phyloP scores from a whole-genome alignment of 2,797 vertebrate genomes.

The Leontocebus nigricollis region DNA sequence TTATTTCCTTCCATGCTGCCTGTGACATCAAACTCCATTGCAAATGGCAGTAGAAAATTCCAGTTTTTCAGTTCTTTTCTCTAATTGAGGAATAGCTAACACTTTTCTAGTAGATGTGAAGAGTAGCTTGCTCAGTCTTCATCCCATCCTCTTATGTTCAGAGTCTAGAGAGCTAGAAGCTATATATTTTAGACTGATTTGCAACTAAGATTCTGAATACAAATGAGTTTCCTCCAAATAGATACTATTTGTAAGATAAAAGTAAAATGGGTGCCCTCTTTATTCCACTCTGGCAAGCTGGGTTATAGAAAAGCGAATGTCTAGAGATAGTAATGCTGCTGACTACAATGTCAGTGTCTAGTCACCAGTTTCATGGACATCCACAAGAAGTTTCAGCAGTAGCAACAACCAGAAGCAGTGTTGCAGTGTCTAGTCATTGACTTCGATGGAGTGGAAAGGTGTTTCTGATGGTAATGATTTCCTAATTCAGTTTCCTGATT shows the following conservation, averaged over 20 bases:
- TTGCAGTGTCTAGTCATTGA: neutral
- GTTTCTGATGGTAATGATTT: neutral
- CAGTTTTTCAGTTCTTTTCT: neutral
- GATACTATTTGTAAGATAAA: neutral
- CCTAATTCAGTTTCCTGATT: neutral
- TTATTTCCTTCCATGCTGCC: neutral
- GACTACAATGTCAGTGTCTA: neutral
- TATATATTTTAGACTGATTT: neutral
- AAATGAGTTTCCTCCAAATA: neutral
- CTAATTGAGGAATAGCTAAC: neutral
- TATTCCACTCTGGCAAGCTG: neutral
- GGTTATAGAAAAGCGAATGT: neutral
- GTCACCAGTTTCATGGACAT: neutral
- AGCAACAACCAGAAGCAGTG: neutral
- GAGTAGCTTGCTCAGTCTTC: neutral
- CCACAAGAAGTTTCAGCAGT: neutral
- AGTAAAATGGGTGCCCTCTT: neutral
- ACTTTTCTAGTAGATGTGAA: neutral
- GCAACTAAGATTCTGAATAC: neutral
- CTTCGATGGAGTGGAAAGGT: neutral
- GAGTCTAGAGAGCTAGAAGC: neutral
- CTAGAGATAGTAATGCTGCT: neutral
- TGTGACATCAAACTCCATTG: neutral
- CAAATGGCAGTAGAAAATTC: neutral
- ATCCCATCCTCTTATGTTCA: neutral